Percentiles rank a stretch among this genome's conserved stretches.
Evolutionary conservation across 2,888 invertebrate genomes (phyloP).

Genomic region (Hesperia comma): DNA sequence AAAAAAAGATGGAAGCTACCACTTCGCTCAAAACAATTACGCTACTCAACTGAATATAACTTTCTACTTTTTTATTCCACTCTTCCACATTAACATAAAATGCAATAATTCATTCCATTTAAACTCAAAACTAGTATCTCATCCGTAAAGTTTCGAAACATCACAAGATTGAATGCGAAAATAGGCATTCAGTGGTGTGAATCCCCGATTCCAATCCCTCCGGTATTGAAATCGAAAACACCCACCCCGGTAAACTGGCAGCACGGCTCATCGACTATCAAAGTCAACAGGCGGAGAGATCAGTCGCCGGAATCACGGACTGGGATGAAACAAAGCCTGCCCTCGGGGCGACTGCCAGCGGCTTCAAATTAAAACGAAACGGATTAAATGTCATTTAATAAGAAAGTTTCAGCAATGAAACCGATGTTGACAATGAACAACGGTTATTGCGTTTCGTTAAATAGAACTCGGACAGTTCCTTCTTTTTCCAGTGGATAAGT

Average conservation of each 20-base stretch:
- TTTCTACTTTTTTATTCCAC: too few species aligned
- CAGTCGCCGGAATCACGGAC: background rate
- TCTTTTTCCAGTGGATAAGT: too few species aligned
- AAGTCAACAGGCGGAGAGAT: constrained; percentile 11
- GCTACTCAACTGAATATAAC: too few species aligned
- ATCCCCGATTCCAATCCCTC: constrained; percentile 2
- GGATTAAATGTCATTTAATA: constrained; percentile 9
- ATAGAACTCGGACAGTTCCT: background rate
- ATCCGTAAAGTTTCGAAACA: background rate
- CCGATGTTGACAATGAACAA: background rate
- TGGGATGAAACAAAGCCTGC: constrained; percentile 3
- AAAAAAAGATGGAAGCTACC: too few species aligned
- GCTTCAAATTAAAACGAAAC: constrained; percentile 9
- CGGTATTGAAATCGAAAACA: background rate
- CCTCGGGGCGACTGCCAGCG: background rate
- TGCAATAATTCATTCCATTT: background rate
- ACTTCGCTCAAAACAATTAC: too few species aligned
- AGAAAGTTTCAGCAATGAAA: constrained; percentile 7
- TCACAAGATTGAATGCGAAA: constrained; percentile 2
- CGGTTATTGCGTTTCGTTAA: background rate
- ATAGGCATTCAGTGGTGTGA: constrained; percentile 1
- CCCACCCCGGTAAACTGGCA: background rate
- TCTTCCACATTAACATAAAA: too few species aligned
- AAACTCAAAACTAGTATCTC: background rate
- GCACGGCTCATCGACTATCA: constrained; percentile 10